These are phyloP conservation scores for Micrastur ruficollis DNA, from an alignment of 2,797 vertebrate species.

Conservation along the genomic window DNA sequence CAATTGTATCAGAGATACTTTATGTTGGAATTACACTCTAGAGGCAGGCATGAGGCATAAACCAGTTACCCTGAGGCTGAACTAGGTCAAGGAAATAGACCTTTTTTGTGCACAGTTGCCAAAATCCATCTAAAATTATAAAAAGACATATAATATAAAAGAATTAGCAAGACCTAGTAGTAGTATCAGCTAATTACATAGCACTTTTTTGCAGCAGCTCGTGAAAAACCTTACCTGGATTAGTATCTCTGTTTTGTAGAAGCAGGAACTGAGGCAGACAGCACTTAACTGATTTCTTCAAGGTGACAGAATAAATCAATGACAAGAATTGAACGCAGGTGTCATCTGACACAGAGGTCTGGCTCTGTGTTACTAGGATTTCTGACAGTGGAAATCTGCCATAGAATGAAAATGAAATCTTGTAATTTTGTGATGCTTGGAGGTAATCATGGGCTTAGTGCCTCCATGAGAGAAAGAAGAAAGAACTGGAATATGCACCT, in stretches of 20 bases:
- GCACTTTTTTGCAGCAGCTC: neutral
- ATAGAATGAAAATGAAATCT: neutral
- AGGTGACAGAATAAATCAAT: neutral
- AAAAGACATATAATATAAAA: neutral
- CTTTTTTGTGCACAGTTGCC: neutral
- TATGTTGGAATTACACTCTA: neutral
- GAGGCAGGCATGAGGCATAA: neutral
- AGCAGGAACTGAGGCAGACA: neutral
- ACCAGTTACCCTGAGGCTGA: neutral
- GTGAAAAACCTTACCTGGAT: neutral
- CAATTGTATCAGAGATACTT: neutral
- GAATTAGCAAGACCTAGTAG: neutral
- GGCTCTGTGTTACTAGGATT: neutral
- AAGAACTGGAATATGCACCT: neutral
- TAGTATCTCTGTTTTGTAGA: neutral
- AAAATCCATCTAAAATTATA: neutral
- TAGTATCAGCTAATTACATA: neutral
- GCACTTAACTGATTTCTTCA: neutral
- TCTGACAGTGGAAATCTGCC: neutral
- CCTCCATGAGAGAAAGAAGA: neutral
- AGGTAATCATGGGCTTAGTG: neutral
- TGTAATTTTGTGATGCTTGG: neutral
- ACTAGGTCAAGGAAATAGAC: neutral
- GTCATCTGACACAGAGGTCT: neutral
- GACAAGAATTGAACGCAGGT: neutral